Evolutionary conservation across 2,888 invertebrate species (phyloP).

Genomic region (Parochlus steinenii): DNA sequence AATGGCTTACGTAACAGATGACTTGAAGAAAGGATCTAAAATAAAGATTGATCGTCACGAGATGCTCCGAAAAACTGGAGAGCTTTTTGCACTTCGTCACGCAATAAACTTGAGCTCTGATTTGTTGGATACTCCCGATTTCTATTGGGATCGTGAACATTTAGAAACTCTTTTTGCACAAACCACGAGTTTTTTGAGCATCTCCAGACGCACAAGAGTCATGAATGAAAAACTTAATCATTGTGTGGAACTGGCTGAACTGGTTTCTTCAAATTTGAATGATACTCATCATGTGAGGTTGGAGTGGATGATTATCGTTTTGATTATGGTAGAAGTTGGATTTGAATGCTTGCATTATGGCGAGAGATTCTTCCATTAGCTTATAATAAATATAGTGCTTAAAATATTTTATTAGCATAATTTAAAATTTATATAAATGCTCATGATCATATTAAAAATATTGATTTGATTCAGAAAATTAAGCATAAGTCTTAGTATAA

Average conservation of each 20-base stretch:
- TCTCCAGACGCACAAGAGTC: conserved; percentile 69
- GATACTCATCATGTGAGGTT: conserved; percentile 84
- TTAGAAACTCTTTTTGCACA: conserved; percentile 71
- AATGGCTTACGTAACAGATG: conserved; percentile 63
- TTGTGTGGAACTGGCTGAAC: conserved; percentile 80
- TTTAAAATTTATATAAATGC: too few species aligned
- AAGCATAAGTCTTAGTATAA: too few species aligned
- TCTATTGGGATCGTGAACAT: conserved; percentile 93
- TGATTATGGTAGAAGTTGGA: conserved; percentile 88
- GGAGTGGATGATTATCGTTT: conserved; percentile 93
- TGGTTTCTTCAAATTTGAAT: conserved; percentile 76
- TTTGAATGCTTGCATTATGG: conserved; percentile 67
- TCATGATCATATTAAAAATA: too few species aligned
- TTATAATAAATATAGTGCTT: too few species aligned
- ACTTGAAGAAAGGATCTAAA: conserved; percentile 56
- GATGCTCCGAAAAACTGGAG: conserved; percentile 64
- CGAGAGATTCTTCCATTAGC: conserved; percentile 48
- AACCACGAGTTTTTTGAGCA: conserved; percentile 69
- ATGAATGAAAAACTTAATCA: conserved; percentile 92
- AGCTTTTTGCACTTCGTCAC: conserved; percentile 76
- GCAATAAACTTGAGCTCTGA: conserved; percentile 87
- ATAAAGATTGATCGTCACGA: conserved; percentile 40
- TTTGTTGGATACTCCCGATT: conserved; percentile 86
- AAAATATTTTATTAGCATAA: too few species aligned
- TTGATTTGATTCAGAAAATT: too few species aligned